phyloP scores from a whole-genome alignment of 2,113 vertebrate species.

The Uria lomvia region DNA sequence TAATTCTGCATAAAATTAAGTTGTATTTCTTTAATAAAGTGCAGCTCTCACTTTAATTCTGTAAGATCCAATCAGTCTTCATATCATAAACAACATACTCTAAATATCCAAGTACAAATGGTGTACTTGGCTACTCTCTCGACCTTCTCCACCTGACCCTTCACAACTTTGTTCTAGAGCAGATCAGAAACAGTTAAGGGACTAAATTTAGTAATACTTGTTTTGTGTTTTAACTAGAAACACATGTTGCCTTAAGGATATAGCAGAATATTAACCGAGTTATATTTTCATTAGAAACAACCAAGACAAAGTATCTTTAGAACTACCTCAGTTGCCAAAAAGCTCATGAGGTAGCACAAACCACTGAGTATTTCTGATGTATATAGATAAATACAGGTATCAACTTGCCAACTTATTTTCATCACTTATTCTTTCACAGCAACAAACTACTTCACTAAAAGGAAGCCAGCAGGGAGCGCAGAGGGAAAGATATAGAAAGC shows the following conservation, averaged over 20 bases:
- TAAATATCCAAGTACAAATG: background rate
- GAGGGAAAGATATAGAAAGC: background rate
- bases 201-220: background rate
- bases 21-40: background rate
- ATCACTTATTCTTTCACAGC: background rate
- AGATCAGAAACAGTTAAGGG: background rate
- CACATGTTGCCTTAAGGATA: background rate
- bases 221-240: background rate
- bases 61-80: background rate
- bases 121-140: background rate
- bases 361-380: background rate
- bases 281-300: background rate
- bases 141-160: accelerated
- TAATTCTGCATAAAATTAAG: background rate
- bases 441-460: background rate
- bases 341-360: background rate
- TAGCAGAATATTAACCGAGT: background rate
- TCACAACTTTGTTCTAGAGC: background rate
- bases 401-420: background rate
- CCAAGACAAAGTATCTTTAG: background rate
- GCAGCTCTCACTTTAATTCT: background rate
- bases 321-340: background rate
- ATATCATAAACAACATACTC: background rate
- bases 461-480: background rate
- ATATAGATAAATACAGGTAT: background rate